These are phyloP conservation scores for Diloba caeruleocephala DNA, from an alignment of 2,888 invertebrate genomes.

Conservation along the genomic window DNA sequence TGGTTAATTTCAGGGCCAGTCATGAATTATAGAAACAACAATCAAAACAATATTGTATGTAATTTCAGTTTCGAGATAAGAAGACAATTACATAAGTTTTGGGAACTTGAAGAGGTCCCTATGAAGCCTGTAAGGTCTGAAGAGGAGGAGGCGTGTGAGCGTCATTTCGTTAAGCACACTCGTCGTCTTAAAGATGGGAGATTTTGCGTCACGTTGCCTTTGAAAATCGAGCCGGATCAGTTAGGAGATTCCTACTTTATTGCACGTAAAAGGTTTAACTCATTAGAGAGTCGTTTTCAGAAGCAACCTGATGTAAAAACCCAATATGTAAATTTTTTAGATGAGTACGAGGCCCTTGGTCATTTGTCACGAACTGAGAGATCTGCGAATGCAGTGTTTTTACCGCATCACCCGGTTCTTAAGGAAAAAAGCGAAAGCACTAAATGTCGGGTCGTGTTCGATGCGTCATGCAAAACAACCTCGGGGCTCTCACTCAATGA, in stretches of 20 bases:
- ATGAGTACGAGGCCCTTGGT: neutral
- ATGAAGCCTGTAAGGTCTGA: neutral
- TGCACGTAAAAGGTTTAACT: neutral
- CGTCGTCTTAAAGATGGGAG: neutral
- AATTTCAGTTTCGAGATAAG: slow-evolving; percentile 10
- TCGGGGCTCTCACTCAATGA: slow-evolving; percentile 11
- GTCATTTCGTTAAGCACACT: neutral
- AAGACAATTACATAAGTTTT: neutral
- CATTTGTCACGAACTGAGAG: neutral
- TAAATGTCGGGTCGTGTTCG: slow-evolving; percentile 10
- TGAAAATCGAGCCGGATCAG: neutral
- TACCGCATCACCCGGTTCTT: slow-evolving; percentile 10
- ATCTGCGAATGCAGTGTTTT: neutral
- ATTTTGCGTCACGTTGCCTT: slow-evolving; percentile 15
- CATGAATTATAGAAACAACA: slow-evolving; percentile 1
- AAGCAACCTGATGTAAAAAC: slow-evolving; percentile 11
- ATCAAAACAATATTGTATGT: slow-evolving; percentile 2
- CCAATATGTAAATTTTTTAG: slow-evolving; percentile 4
- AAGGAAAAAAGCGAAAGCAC: slow-evolving; percentile 7
- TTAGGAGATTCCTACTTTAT: neutral
- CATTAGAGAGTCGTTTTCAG: neutral
- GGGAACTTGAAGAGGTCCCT: slow-evolving; percentile 2
- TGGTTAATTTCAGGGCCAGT: slow-evolving; percentile 5
- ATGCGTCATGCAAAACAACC: slow-evolving; percentile 8
- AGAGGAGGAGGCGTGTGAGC: slow-evolving; percentile 6